Evolutionary conservation across 1,140 invertebrate genomes (phyloP), one percentile per base, ranked within the genome.

Genomic region (Ylistrum balloti): DNA sequence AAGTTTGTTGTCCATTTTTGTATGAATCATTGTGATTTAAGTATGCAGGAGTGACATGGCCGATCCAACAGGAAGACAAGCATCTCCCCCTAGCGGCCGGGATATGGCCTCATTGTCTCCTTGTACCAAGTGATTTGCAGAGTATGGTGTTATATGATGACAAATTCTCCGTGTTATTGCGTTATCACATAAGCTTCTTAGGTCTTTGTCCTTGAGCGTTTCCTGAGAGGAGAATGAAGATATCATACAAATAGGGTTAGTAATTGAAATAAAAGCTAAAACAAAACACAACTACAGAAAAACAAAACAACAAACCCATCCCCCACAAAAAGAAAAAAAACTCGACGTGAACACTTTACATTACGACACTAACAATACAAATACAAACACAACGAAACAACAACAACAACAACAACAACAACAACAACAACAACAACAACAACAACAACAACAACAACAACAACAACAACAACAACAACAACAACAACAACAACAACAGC

Each of bases 11-110:
- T 74, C 56, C n/a, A 74, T 74, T 74, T 74, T 74, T 45, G 9
- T 22, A 74, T 74, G 56, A 74, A 74, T 74, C 56, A 74, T 74
- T n/a, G 22, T 74, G 56, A 74, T 74, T 74, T 74, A n/a, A 74
- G 56, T 74, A 7, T 74, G 56, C 56, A 74, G 56, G n/a, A 74
- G 0, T 74, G 56, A 74, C 56, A 74, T 74, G 56, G 56, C 56
- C 56, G 56, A 74, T 74, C 22, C 56, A 11, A 74, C 56, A 74
- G 56, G 56, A 74, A 28, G 56, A 74, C 56, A 74, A 74, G 56
- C 17, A 74, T 1, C 56, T 74, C 56, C 56, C 56, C 56, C 56
- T 74, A 74, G 56, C 56, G 56, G 56, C 56, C 3, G n/a, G 56
- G 56, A 28, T 74, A 28, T 5, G 56, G 56, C 56, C 56, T 74